A percentile compares a stretch with the other conserved stretches of the same genome.
phyloP scores from a whole-genome alignment of 2,113 vertebrate genomes.

The Copsychus sechellarum region DNA sequence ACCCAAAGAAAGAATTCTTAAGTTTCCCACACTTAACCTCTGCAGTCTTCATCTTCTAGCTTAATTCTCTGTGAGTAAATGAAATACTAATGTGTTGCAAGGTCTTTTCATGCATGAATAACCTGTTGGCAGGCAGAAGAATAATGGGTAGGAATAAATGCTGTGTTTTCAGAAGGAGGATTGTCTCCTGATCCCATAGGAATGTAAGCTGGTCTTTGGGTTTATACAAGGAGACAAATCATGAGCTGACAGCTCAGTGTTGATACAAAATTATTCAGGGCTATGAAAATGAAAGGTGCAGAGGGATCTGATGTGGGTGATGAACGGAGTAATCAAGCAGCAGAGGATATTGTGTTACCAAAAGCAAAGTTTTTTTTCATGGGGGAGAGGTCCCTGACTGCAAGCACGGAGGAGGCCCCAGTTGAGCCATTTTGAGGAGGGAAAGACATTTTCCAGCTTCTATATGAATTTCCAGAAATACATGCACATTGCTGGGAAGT shows the following conservation, averaged over 20 bases:
- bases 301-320: background rate
- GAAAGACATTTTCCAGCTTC: background rate
- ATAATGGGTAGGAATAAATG: background rate
- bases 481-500: rapidly evolving
- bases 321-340: rapidly evolving
- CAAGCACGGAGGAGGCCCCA: background rate
- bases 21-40: background rate
- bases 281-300: background rate
- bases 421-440: background rate
- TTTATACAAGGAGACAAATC: background rate
- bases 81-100: background rate
- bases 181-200: background rate
- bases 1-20: background rate
- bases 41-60: background rate
- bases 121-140: background rate
- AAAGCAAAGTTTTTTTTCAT: background rate
- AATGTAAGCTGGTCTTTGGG: background rate
- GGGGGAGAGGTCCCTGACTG: background rate
- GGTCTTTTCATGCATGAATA: background rate
- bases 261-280: background rate
- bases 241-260: background rate
- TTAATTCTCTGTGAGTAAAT: background rate
- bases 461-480: background rate
- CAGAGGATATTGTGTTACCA: background rate
- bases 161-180: background rate